A percentile compares a stretch with the other conserved stretches of the same genome.
These are phyloP conservation scores for Pantherophis vulpinus DNA, from an alignment of 2,797 vertebrate genomes.

Conservation along the genomic window DNA sequence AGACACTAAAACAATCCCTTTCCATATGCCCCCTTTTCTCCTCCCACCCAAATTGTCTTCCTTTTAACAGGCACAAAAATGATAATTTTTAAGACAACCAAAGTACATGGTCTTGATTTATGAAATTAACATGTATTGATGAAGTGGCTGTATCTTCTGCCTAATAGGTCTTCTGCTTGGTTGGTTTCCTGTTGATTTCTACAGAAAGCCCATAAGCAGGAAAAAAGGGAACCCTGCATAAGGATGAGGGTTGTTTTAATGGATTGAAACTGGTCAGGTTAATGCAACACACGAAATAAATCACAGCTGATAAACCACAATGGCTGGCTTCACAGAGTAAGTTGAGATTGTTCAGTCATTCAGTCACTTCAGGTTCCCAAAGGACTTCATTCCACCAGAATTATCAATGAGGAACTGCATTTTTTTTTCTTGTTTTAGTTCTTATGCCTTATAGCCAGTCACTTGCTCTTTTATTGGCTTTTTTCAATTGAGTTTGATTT, in stretches of 20 bases:
- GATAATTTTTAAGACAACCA: neutral
- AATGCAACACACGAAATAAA: neutral
- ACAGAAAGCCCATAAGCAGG: neutral
- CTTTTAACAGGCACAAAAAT: neutral
- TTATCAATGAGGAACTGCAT: neutral
- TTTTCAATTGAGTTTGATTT: neutral
- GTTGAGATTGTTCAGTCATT: neutral
- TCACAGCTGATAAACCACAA: neutral
- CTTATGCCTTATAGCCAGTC: neutral
- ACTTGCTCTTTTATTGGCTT: neutral
- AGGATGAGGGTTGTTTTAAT: neutral
- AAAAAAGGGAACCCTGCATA: neutral
- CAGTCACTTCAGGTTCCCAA: neutral
- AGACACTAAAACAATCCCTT: neutral
- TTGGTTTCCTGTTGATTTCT: neutral
- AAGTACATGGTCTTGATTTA: neutral
- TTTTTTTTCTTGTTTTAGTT: neutral
- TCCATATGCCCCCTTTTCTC: neutral
- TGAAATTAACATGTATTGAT: neutral
- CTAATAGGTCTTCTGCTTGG: neutral
- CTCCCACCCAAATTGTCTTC: neutral
- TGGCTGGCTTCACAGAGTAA: neutral
- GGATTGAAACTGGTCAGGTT: neutral
- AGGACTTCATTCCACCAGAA: neutral
- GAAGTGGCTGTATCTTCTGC: neutral